A percentile compares a stretch with the other conserved stretches of the same genome.
These are phyloP conservation scores for Lepidurus apus DNA, from an alignment of 1,140 invertebrate genomes.

Conservation along the genomic window DNA sequence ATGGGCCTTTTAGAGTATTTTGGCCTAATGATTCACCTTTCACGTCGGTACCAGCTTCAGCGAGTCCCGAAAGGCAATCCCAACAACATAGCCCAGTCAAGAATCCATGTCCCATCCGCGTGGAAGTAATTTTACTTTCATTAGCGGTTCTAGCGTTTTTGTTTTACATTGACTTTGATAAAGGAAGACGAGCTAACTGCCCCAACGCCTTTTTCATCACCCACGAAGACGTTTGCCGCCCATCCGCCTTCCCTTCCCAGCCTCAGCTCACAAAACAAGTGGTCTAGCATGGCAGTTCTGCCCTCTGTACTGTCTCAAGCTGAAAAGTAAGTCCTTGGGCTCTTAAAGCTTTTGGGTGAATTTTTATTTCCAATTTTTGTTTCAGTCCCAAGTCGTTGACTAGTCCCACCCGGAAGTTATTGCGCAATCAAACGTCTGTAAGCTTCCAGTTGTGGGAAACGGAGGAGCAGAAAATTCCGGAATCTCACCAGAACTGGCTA, in stretches of 20 bases:
- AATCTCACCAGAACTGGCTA: neutral
- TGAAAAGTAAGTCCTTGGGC: neutral
- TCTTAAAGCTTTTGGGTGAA: neutral
- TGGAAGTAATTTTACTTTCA: neutral
- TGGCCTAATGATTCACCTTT: neutral
- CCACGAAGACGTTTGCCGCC: neutral
- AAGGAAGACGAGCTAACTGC: neutral
- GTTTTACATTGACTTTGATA: neutral
- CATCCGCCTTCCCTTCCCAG: neutral
- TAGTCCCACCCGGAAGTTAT: slow-evolving; percentile 14
- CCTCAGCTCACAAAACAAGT: neutral
- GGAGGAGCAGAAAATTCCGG: neutral
- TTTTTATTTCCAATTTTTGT: neutral
- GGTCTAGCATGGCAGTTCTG: neutral
- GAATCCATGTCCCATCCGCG: neutral
- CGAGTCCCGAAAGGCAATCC: neutral
- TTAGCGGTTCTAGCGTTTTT: neutral
- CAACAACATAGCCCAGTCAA: neutral
- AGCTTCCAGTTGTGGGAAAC: neutral
- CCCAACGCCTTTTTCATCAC: neutral
- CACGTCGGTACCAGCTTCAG: neutral
- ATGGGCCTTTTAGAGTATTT: neutral
- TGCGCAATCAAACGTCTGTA: neutral
- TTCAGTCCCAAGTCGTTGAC: neutral
- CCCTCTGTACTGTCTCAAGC: neutral